Evolutionary conservation across 2,113 vertebrate genomes (phyloP).

Genomic region (Sinocyclocheilus maitianheensis): DNA sequence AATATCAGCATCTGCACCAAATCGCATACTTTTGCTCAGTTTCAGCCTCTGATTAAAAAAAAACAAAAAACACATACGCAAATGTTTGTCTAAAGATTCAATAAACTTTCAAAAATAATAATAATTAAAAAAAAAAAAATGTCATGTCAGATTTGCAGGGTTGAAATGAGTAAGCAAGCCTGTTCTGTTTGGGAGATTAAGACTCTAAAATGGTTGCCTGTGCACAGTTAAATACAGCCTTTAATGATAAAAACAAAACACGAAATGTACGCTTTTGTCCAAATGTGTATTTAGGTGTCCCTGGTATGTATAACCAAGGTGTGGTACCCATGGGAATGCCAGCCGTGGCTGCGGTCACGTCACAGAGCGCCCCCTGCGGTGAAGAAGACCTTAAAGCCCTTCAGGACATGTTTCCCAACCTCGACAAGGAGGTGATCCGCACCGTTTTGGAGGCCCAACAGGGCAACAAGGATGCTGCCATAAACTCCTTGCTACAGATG

Average conservation of each 20-base stretch:
- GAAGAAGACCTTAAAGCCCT: constrained; percentile 93
- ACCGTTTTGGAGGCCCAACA: constrained; percentile 94
- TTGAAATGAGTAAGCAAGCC: neutral
- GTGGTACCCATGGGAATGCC: constrained; percentile 87
- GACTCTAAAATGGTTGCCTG: neutral
- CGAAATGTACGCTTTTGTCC: neutral
- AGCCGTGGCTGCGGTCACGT: constrained; percentile 70
- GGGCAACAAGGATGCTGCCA: constrained; percentile 89
- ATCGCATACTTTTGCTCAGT: neutral
- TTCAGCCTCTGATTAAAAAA: neutral
- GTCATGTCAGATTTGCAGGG: neutral
- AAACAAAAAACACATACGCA: no score
- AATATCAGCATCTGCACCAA: neutral
- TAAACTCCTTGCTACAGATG: constrained; percentile 97
- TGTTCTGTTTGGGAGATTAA: neutral
- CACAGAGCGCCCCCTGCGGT: constrained; percentile 76
- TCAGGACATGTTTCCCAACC: constrained; percentile 97
- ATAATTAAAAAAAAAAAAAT: no score
- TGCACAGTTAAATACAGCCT: neutral
- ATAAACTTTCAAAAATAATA: neutral
- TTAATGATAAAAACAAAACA: neutral
- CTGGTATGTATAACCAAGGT: constrained; percentile 87
- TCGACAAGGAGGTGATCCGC: constrained; percentile 92
- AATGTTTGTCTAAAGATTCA: no score
- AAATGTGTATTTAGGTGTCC: constrained; percentile 77